phyloP scores from a whole-genome alignment of 2,888 invertebrate species.

The Eristalis tenax region DNA sequence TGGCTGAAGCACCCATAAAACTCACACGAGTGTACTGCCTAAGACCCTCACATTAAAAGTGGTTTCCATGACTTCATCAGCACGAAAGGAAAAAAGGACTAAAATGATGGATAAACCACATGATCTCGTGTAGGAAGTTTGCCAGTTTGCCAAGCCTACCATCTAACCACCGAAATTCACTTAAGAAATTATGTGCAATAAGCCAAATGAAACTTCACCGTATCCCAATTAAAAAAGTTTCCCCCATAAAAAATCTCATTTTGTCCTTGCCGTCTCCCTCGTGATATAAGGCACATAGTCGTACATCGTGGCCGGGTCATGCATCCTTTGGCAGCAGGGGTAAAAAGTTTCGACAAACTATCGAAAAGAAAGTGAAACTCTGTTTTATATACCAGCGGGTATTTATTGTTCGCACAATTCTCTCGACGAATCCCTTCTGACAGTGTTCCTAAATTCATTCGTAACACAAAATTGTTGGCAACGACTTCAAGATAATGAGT shows the following conservation, averaged over 20 bases:
- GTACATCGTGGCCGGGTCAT: not conserved
- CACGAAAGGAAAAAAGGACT: not conserved
- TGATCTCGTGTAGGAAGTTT: not conserved
- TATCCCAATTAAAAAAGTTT: slow-evolving; percentile 73
- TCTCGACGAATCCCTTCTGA: not conserved
- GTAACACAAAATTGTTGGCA: not conserved
- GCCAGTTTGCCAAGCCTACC: not conserved
- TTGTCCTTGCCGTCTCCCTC: slow-evolving; percentile 26
- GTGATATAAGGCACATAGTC: not conserved
- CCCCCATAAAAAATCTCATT: slow-evolving; percentile 64
- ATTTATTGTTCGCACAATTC: slow-evolving; percentile 23
- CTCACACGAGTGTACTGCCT: not conserved
- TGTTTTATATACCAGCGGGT: not conserved
- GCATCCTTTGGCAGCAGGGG: not conserved
- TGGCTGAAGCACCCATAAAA: not conserved
- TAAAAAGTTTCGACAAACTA: slow-evolving; percentile 9
- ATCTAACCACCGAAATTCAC: slow-evolving; percentile 53
- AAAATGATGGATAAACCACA: not conserved
- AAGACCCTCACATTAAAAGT: not conserved
- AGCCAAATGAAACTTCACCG: slow-evolving; percentile 60
- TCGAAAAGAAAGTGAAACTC: slow-evolving; percentile 30
- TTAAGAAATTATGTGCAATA: slow-evolving; percentile 54
- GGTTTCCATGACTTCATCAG: not conserved
- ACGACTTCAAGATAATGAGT: slow-evolving; percentile 30
- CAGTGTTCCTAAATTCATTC: slow-evolving; percentile 20